Conservation (phyloP, 2,113 vertebrate species). For the Cnemophilus loriae region DNA sequence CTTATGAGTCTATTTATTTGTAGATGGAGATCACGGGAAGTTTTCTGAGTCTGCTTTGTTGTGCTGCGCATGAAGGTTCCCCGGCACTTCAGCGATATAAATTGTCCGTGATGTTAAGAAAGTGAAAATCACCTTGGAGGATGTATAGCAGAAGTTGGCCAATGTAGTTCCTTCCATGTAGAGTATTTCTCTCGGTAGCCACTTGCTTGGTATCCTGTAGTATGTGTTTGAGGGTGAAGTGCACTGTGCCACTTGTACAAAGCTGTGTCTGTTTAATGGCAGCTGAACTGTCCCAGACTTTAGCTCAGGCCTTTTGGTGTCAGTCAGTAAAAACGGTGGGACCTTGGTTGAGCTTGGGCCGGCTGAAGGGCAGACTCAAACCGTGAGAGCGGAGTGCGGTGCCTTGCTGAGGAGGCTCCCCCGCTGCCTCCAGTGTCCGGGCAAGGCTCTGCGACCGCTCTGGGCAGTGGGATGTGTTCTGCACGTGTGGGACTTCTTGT, state of each 20-base stretch:
- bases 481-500: background rate
- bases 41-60: background rate
- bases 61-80: background rate
- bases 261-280: background rate
- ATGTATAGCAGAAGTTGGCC: background rate
- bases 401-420: background rate
- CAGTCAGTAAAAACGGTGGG: background rate
- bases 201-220: background rate
- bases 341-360: background rate
- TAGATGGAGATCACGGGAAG: background rate
- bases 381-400: accelerated
- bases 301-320: background rate
- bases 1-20: background rate
- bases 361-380: background rate
- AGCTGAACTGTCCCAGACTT: background rate
- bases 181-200: background rate
- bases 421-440: background rate
- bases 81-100: background rate
- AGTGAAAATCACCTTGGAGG: background rate
- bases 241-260: background rate
- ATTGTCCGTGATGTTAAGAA: background rate
- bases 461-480: background rate
- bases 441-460: accelerated
- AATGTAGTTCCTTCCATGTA: background rate
- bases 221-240: background rate